phyloP scores from a whole-genome alignment of 2,113 vertebrate genomes.

The Protomyctophum bolini region DNA sequence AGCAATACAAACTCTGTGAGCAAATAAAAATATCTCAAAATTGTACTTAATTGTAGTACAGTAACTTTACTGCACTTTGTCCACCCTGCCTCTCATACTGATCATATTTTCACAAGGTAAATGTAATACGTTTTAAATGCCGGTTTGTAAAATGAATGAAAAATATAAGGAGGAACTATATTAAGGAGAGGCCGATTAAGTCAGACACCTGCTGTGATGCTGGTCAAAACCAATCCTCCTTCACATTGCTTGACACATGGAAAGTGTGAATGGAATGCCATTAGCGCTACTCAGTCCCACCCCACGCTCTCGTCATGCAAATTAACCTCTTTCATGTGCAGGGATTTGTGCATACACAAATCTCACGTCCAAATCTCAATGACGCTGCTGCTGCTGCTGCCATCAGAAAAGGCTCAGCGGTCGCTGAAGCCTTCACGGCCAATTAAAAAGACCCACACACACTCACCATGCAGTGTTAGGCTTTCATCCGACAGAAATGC shows the following conservation, averaged over 20 bases:
- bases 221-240: conserved; percentile 36
- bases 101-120: conserved; percentile 18
- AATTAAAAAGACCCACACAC: conserved; percentile 41
- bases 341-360: conserved; percentile 36
- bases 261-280: conserved; percentile 50
- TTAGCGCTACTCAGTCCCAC: conserved; percentile 19
- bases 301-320: conserved; percentile 35
- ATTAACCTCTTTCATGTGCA: conserved; percentile 21
- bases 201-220: conserved; percentile 17
- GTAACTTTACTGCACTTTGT: not conserved
- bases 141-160: not conserved
- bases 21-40: no score
- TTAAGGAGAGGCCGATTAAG: conserved; percentile 28
- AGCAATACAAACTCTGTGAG: no score
- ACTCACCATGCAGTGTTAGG: not conserved
- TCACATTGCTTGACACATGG: conserved; percentile 28
- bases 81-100: not conserved
- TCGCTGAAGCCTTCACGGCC: conserved; percentile 29
- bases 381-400: conserved; percentile 22
- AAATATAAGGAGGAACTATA: conserved; percentile 47
- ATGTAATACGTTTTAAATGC: no score
- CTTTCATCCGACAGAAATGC: conserved; percentile 24
- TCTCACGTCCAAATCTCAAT: conserved; percentile 44
- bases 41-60: no score
- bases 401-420: conserved; percentile 30